Conservation (phyloP, 2,797 vertebrate genomes). For the Acanthiza pusilla region DNA sequence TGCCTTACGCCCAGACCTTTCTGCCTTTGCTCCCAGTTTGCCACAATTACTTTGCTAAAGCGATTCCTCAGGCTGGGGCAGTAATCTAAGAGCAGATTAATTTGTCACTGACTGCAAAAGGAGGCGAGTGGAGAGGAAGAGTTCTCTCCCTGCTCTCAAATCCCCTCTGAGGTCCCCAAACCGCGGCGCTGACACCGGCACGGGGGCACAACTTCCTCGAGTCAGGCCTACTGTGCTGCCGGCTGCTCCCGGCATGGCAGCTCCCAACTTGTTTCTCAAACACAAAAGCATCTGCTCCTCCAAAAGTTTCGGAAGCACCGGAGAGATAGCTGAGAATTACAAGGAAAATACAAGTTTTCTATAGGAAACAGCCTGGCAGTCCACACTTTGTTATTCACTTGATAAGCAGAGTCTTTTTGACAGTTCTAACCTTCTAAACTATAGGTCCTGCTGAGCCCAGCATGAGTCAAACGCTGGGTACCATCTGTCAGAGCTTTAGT, state of each 20-base stretch:
- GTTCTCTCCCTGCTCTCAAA: conserved; percentile 5
- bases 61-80: neutral
- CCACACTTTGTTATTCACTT: conserved; percentile 92
- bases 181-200: neutral
- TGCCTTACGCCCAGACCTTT: neutral
- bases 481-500: conserved; percentile 96
- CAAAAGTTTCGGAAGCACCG: conserved; percentile 58
- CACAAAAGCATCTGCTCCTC: conserved; percentile 43
- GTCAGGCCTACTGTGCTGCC: conserved; percentile 41
- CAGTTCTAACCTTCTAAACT: conserved; percentile 97
- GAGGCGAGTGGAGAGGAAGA: neutral
- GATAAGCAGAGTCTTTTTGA: conserved; percentile 97
- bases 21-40: neutral
- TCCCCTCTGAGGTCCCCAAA: conserved; percentile 34
- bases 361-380: conserved; percentile 87
- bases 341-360: conserved; percentile 84
- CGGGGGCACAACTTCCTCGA: conserved; percentile 1
- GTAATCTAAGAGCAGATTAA: neutral
- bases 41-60: neutral
- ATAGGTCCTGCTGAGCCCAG: conserved; percentile 93
- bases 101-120: conserved; percentile 15
- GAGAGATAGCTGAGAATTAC: conserved; percentile 57
- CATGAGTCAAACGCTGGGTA: conserved; percentile 90
- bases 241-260: conserved; percentile 47
- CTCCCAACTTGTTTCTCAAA: conserved; percentile 43